Evolutionary conservation across 2,113 vertebrate genomes (phyloP).

Genomic region (Felis chaus): DNA sequence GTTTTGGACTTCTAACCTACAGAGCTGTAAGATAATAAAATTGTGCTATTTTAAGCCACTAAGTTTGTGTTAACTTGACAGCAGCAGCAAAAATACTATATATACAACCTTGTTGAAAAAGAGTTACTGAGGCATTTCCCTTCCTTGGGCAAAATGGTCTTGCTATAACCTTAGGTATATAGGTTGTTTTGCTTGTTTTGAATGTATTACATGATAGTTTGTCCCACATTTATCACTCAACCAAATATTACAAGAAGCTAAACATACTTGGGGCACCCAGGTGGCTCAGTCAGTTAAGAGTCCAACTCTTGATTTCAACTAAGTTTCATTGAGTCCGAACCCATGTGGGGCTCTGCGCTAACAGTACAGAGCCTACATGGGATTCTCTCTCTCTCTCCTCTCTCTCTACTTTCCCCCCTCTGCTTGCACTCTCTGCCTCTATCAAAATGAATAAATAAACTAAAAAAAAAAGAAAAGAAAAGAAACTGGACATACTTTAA

Average conservation of each 20-base stretch:
- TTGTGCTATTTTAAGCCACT: background rate
- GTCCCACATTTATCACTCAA: background rate
- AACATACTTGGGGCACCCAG: background rate
- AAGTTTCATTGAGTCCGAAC: no score
- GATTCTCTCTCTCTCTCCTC: no score
- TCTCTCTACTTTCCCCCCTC: no score
- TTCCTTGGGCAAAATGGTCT: background rate
- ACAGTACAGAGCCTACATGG: no score
- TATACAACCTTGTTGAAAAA: background rate
- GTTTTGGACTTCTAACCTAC: background rate
- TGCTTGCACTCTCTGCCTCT: no score
- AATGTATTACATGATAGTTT: background rate
- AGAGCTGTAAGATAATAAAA: background rate
- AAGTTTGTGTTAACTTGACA: background rate
- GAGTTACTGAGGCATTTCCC: background rate
- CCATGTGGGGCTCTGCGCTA: no score
- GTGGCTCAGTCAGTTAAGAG: no score
- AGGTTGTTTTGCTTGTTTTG: background rate
- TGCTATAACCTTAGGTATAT: background rate
- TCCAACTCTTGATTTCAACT: no score
- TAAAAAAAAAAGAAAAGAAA: background rate
- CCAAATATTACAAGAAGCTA: background rate
- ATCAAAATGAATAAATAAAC: no score
- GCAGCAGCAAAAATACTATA: background rate
- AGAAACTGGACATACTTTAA: background rate